A percentile compares a stretch with the other conserved stretches of the same genome.
Conservation (phyloP, 2,797 vertebrate species). For the Cossypha heuglini region DNA sequence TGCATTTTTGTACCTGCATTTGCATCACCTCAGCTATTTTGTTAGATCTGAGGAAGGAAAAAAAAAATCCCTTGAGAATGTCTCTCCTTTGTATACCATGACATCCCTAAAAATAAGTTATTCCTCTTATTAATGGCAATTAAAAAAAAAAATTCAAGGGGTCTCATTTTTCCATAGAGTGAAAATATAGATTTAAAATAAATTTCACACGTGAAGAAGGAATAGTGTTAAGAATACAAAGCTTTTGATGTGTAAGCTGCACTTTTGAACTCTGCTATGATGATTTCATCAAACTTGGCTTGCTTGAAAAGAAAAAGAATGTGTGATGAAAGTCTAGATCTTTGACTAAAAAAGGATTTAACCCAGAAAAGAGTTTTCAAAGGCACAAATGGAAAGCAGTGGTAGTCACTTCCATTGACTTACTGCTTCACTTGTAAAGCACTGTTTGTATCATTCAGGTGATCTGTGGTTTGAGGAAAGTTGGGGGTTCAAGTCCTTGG, state of each 20-base stretch:
- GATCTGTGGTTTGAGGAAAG: not conserved
- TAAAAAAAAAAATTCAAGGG: not conserved
- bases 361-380: not conserved
- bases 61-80: not conserved
- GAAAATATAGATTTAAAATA: not conserved
- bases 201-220: not conserved
- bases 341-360: not conserved
- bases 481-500: not conserved
- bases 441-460: not conserved
- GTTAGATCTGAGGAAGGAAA: not conserved
- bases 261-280: not conserved
- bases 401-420: not conserved
- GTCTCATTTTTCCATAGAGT: not conserved
- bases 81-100: not conserved
- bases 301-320: not conserved
- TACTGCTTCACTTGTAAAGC: not conserved
- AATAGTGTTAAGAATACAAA: not conserved
- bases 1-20: not conserved
- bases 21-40: not conserved
- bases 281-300: not conserved
- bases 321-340: not conserved
- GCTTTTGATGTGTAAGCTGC: not conserved
- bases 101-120: not conserved
- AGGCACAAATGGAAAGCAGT: not conserved
- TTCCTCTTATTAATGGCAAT: not conserved